Percentiles rank a stretch among this genome's conserved stretches.
phyloP scores from a whole-genome alignment of 2,113 vertebrate genomes.

The Castor canadensis region DNA sequence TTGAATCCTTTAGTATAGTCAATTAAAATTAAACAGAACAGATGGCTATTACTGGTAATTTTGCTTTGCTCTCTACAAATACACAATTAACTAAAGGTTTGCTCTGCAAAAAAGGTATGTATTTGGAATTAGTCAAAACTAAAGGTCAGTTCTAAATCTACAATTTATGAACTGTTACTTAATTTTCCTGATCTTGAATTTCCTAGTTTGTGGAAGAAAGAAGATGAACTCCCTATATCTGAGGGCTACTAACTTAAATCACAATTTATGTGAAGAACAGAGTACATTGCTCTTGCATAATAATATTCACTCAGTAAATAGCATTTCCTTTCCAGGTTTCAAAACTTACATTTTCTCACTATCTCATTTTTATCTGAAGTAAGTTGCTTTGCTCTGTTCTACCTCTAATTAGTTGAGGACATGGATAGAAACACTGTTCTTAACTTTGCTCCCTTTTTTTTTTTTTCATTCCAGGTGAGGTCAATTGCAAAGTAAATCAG shows the following conservation, averaged over 20 bases:
- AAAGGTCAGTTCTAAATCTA: neutral
- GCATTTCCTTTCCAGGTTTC: neutral
- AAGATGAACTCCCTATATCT: neutral
- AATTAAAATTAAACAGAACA: conserved; percentile 11
- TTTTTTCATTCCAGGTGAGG: neutral
- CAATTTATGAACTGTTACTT: neutral
- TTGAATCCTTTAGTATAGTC: neutral
- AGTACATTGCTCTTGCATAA: neutral
- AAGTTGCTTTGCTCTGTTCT: neutral
- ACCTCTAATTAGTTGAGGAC: neutral
- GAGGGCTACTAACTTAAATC: neutral
- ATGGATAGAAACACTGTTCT: neutral
- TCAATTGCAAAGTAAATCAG: neutral
- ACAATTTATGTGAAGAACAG: neutral
- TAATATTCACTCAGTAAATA: neutral
- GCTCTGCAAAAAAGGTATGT: neutral
- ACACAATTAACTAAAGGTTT: neutral
- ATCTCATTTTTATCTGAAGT: neutral
- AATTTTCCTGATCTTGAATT: conserved; percentile 23
- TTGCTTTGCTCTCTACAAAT: neutral
- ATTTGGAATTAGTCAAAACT: neutral
- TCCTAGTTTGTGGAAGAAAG: neutral
- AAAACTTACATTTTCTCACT: neutral
- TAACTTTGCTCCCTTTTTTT: neutral
- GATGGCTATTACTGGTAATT: neutral